These are phyloP conservation scores for Danio choprae DNA, from an alignment of 2,797 vertebrate species.

Conservation along the genomic window DNA sequence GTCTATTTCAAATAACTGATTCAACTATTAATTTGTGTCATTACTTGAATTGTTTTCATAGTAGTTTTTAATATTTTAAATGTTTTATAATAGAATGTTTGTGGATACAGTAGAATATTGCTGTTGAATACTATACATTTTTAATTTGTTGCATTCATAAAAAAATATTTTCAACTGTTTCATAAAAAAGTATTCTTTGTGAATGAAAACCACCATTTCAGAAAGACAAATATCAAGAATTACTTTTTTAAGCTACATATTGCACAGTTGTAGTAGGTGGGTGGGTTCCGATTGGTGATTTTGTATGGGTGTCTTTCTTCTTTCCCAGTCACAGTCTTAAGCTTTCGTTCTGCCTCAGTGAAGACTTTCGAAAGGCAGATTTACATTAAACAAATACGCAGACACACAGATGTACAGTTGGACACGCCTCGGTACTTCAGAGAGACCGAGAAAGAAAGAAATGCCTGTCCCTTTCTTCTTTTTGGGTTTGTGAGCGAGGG, in stretches of 20 bases:
- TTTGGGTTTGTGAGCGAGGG: conserved; percentile 15
- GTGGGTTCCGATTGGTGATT: background rate
- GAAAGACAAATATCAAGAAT: background rate
- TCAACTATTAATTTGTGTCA: background rate
- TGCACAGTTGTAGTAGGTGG: background rate
- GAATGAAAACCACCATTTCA: background rate
- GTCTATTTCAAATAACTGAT: background rate
- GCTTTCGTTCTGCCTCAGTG: conserved; percentile 45
- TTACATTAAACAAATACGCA: conserved; percentile 50
- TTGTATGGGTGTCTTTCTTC: conserved; percentile 25
- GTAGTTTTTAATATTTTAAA: background rate
- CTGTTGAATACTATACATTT: background rate
- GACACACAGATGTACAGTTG: conserved; percentile 45
- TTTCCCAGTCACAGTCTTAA: conserved; percentile 21
- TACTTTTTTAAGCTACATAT: background rate
- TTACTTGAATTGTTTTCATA: background rate
- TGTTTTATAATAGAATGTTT: background rate
- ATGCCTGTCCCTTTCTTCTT: conserved; percentile 14
- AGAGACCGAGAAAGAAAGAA: conserved; percentile 25
- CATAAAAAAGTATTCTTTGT: too few relatives aligned
- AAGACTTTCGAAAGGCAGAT: conserved; percentile 34
- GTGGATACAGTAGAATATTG: background rate
- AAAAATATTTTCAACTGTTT: too few relatives aligned
- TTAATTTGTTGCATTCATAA: background rate
- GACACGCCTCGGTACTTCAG: conserved; percentile 26